Conservation (phyloP, 2,888 invertebrate genomes). For the Belgica antarctica region DNA sequence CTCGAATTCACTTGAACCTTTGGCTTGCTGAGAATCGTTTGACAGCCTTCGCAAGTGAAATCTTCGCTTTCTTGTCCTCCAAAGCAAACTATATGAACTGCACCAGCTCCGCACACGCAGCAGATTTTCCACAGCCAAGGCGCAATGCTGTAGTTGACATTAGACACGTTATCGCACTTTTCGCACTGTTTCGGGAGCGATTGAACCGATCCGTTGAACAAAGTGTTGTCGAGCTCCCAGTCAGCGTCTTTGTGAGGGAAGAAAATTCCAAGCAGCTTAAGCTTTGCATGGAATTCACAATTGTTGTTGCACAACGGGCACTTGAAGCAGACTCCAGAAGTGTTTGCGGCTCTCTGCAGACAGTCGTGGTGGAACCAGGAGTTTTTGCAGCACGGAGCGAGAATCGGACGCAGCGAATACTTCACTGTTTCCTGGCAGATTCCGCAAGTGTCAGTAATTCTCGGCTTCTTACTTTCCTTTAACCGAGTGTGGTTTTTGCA, state of each 20-base stretch:
- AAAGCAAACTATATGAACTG: not conserved
- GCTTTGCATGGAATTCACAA: not conserved
- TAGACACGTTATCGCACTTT: not conserved
- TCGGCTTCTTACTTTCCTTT: not conserved
- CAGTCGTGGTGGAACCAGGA: conserved; percentile 23
- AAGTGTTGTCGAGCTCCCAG: conserved; percentile 32
- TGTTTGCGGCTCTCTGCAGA: not conserved
- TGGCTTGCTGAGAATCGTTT: not conserved
- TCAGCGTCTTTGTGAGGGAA: conserved; percentile 3
- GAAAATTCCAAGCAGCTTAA: not conserved
- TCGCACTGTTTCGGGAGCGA: not conserved
- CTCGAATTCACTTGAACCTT: not conserved
- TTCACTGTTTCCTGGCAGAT: not conserved
- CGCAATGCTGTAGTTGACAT: not conserved
- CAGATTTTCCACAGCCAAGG: not conserved
- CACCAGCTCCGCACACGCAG: not conserved
- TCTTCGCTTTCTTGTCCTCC: too few species aligned
- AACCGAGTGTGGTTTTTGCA: not conserved
- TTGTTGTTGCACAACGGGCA: conserved; percentile 26
- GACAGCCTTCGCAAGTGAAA: not conserved
- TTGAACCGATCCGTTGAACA: too few species aligned
- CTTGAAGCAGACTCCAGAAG: conserved; percentile 19
- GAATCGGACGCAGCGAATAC: too few species aligned
- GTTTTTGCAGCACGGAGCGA: conserved; percentile 20
- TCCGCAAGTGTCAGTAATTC: not conserved